Base-by-base conservation (phyloP, 2,888 invertebrate species). In the Listrodromus nycthemerus region DNA sequence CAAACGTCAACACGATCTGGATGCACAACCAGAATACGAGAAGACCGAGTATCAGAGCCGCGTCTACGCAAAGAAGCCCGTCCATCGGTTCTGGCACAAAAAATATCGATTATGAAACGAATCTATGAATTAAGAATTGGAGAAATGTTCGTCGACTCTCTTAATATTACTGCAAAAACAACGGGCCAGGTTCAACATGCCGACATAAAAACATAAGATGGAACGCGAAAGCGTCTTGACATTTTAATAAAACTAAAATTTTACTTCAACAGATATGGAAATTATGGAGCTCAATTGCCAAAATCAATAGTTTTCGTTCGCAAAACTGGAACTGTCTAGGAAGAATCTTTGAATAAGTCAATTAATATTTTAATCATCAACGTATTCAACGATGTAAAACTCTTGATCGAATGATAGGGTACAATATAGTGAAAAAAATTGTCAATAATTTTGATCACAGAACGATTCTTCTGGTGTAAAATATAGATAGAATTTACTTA, bases 31-130 rank as follows among this genome's bases (percentile, higher is more conserved):
- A 96, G 76, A 95, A 94, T 71, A 96, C 94, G 55, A 95, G 94
- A 4, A 96, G 92, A 27, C 96, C 95, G 83, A 97, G 95, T 37
- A 96, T 94, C 70, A 97, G 92, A 58, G 95, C 94, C 88, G 95
- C 95, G 89, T 96, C 95, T 30, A 96, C 94, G 91, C 96, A 96
- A 83, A 95, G 94, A 89, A 95, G 89, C n/a, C 91, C 89, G 61
- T 92, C 90, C 69, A 89, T 80, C 16, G 90, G 76, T 82, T 89
- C 91, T 92, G 86, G 87, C 88, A 76, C 30, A 73, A 70, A 13
- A 73, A 67, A 74, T 50, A 30, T 50, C 67, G 65, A 67, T 61
- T 13, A 41, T 13, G 52, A 61, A 45, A 24, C 48, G 13, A 30
- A 48, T 73, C 10, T 63, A 84, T 50, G 10, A 55, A 74, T 33